Base-by-base conservation (phyloP, 2,888 invertebrate species). In the Machimus atricapillus region DNA sequence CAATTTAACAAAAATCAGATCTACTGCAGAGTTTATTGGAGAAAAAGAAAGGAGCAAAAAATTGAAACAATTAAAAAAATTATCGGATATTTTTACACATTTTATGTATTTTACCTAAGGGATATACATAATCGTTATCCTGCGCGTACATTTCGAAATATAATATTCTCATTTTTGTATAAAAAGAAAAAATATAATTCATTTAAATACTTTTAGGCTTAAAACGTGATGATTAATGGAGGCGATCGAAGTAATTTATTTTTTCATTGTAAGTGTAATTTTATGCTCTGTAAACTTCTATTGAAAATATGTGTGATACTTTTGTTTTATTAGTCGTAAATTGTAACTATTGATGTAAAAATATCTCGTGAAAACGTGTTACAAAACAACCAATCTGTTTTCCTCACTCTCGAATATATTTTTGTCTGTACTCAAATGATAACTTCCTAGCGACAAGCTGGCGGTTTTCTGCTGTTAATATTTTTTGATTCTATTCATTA, bases 241-340 rank as follows among this genome's bases (percentile, higher is more conserved):
- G 43, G 78, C 40, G 43, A 78, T 43, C 37, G n/a, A 46, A 58
- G 37, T 66, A 82, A 82, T 82, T 82, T 82, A 82, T 82, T 58
- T 82, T 82, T 82, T 82, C 82, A 82, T 58, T 82, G 66, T 82
- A 82, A 58, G 31, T 82, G 82, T 82, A 82, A 66, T 82, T 58
- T 82, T 58, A 82, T 58, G 66, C 82, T 82, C 82, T 82, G 82
- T 82, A 82, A 82, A 56, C 31, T 82, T 82, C 37, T 27, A 34
- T 82, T 82, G 31, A 82, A 52, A 82, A 82, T 82, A 23, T 66
- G 82, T 58, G 82, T 82, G 82, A 82, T 82, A 82, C 23, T 82
- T 81, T 82, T 82, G 58, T 46, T 82, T 82, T 82, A 19, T 27
- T 79, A 79, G 79, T 79, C 79, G 52, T 79, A 79, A 79, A 46